Evolutionary conservation across 1,140 invertebrate genomes (phyloP).

Genomic region (Physella acuta): DNA sequence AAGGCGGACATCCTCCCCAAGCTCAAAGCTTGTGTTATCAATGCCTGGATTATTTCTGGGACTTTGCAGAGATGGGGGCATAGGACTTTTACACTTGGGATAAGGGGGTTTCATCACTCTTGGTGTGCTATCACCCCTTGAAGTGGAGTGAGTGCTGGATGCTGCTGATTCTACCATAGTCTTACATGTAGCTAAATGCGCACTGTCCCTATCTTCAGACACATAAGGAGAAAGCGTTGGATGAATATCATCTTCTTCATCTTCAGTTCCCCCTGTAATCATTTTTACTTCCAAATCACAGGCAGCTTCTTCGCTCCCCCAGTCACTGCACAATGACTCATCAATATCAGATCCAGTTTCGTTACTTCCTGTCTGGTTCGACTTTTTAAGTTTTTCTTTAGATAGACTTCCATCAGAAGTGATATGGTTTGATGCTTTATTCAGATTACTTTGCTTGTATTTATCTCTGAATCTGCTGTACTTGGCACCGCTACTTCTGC

Average conservation of each 20-base stretch:
- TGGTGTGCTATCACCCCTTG: slow-evolving; percentile 15
- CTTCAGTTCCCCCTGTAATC: slow-evolving; percentile 45
- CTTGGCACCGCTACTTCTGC: slow-evolving; percentile 38
- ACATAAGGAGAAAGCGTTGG: slow-evolving; percentile 34
- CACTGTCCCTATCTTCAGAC: slow-evolving; percentile 33
- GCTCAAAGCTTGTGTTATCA: slow-evolving; percentile 41
- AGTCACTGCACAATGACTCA: slow-evolving; percentile 41
- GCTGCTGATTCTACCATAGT: not conserved
- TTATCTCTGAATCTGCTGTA: slow-evolving; percentile 40
- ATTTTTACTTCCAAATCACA: slow-evolving; percentile 49
- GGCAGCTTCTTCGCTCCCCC: slow-evolving; percentile 46
- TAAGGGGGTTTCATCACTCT: slow-evolving; percentile 12
- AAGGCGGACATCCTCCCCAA: slow-evolving; percentile 31
- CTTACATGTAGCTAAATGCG: not conserved
- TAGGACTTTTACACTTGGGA: slow-evolving; percentile 17
- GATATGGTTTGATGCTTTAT: slow-evolving; percentile 19
- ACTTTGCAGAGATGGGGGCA: slow-evolving; percentile 13
- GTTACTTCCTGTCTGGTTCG: slow-evolving; percentile 34
- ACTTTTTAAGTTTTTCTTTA: slow-evolving; percentile 28
- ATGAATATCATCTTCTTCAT: slow-evolving; percentile 41
- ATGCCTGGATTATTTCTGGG: slow-evolving; percentile 31
- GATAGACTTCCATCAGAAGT: slow-evolving; percentile 27
- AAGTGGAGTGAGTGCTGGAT: slow-evolving; percentile 13
- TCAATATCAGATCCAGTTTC: slow-evolving; percentile 43
- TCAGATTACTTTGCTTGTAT: slow-evolving; percentile 30